Evolutionary conservation across 1,140 invertebrate species (phyloP).

Genomic region (Pachypsylla venusta): DNA sequence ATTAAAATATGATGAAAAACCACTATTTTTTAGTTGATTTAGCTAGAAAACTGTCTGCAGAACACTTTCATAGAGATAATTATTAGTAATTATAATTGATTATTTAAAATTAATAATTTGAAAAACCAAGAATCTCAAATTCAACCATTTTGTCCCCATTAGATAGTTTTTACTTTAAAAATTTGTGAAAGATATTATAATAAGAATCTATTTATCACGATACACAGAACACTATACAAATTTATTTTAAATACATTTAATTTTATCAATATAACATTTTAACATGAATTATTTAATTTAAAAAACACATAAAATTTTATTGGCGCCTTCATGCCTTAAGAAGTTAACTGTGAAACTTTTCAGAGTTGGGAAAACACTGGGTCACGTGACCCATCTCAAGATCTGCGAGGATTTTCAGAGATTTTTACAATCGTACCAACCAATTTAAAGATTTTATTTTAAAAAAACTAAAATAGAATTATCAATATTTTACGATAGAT

Average conservation of each 20-base stretch:
- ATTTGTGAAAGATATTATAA: too few relatives aligned
- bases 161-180: background rate
- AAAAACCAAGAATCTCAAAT: background rate
- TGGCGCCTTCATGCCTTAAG: conserved; percentile 8
- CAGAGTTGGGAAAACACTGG: background rate
- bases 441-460: background rate
- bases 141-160: conserved; percentile 8
- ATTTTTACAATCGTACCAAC: background rate
- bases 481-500: too few relatives aligned
- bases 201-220: background rate
- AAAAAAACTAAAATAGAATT: background rate
- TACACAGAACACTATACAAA: background rate
- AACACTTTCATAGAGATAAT: background rate
- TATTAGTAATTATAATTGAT: background rate
- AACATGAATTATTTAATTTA: background rate
- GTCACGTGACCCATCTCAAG: conserved; percentile 1
- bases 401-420: conserved; percentile 6
- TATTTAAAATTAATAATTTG: background rate
- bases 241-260: background rate
- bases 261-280: too few relatives aligned
- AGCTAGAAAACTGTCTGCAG: too few relatives aligned
- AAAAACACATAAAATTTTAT: conserved; percentile 5
- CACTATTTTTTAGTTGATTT: too few relatives aligned
- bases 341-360: conserved; percentile 7
- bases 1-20: too few relatives aligned